phyloP scores from a whole-genome alignment of 1,140 invertebrate genomes.

The Sogatella furcifera region DNA sequence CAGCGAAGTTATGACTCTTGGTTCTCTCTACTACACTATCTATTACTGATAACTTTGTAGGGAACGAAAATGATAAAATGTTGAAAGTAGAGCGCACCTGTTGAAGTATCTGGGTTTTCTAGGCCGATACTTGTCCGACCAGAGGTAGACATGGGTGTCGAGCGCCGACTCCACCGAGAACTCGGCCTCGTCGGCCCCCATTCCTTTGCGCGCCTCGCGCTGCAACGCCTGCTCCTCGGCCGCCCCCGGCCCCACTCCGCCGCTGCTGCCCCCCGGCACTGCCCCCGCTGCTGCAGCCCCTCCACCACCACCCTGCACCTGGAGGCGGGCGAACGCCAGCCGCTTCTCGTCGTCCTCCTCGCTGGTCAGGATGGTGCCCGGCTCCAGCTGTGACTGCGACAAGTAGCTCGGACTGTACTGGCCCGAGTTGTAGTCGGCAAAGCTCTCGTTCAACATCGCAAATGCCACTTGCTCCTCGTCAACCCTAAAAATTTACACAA shows the following conservation, averaged over 20 bases:
- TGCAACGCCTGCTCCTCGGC: slow-evolving; percentile 51
- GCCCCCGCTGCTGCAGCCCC: slow-evolving; percentile 38
- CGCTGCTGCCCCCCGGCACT: slow-evolving; percentile 37
- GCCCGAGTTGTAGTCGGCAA: slow-evolving; percentile 63
- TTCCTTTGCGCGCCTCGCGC: slow-evolving; percentile 76
- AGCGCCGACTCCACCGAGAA: slow-evolving; percentile 86
- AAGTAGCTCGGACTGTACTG: slow-evolving; percentile 76
- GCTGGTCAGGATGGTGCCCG: slow-evolving; percentile 67
- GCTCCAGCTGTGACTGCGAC: slow-evolving; percentile 56
- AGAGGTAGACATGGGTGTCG: slow-evolving; percentile 81
- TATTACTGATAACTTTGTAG: too few relatives aligned
- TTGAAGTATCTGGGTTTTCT: slow-evolving; percentile 97
- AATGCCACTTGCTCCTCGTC: slow-evolving; percentile 36
- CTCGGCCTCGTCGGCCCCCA: slow-evolving; percentile 78
- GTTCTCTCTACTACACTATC: too few relatives aligned
- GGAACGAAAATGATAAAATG: neutral
- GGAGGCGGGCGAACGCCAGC: slow-evolving; percentile 57
- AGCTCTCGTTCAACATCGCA: slow-evolving; percentile 46
- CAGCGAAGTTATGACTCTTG: too few relatives aligned
- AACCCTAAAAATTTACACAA: slow-evolving; percentile 4
- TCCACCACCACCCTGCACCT: slow-evolving; percentile 38
- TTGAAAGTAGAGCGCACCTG: slow-evolving; percentile 38
- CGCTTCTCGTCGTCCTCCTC: slow-evolving; percentile 69
- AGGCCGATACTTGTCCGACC: slow-evolving; percentile 97
- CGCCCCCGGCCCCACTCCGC: slow-evolving; percentile 22